A percentile compares a stretch with the other conserved stretches of the same genome.
Evolutionary conservation across 2,888 invertebrate species (phyloP).

Genomic region (Mythimna albipuncta): DNA sequence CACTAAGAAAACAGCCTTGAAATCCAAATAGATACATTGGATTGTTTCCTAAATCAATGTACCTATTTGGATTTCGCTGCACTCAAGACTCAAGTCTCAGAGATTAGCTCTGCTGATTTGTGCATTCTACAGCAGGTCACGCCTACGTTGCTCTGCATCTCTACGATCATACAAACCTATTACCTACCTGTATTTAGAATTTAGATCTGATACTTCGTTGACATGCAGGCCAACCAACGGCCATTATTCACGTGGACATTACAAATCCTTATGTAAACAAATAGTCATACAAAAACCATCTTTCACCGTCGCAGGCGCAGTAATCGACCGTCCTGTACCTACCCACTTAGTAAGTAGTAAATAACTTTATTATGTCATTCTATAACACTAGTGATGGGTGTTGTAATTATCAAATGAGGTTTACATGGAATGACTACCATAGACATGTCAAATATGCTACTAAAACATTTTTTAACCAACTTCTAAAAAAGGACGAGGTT

Average conservation of each 20-base stretch:
- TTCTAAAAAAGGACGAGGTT: too few relatives aligned
- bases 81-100: too few relatives aligned
- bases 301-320: constrained; percentile 11
- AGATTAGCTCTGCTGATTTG: neutral
- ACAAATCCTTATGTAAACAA: constrained; percentile 36
- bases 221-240: constrained; percentile 13
- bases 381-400: constrained; percentile 18
- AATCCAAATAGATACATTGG: too few relatives aligned
- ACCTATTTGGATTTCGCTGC: too few relatives aligned
- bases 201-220: neutral
- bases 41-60: too few relatives aligned
- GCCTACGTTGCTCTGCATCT: neutral
- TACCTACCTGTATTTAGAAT: neutral
- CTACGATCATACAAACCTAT: neutral
- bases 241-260: constrained; percentile 22
- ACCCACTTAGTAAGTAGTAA: constrained; percentile 19
- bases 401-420: constrained; percentile 12
- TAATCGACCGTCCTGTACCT: constrained; percentile 38
- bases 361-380: constrained; percentile 45
- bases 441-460: neutral
- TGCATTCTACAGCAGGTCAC: neutral
- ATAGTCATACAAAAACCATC: constrained; percentile 24
- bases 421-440: constrained; percentile 6
- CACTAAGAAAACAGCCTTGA: too few relatives aligned
- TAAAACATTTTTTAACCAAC: neutral